Evolutionary conservation across 2,797 vertebrate genomes (phyloP).

Genomic region (Aselliscus stoliczkanus): DNA sequence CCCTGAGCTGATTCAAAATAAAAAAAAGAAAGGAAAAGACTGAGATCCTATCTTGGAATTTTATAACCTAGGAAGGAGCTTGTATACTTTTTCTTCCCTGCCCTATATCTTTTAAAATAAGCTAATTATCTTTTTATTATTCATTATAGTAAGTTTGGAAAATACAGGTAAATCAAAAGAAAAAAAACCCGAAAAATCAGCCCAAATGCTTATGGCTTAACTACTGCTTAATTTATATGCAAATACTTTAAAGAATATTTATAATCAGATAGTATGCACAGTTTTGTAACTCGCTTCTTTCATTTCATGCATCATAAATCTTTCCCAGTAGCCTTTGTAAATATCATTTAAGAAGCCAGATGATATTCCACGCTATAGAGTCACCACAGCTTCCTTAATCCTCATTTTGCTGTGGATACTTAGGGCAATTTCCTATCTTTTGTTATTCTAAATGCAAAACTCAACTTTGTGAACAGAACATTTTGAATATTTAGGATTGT

Average conservation of each 20-base stretch:
- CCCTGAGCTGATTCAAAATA: background rate
- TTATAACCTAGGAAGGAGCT: background rate
- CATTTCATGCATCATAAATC: constrained; percentile 3
- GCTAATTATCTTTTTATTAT: background rate
- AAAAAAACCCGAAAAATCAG: background rate
- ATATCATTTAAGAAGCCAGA: background rate
- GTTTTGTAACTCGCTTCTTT: background rate
- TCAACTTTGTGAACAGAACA: background rate
- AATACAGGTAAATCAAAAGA: background rate
- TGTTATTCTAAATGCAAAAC: background rate
- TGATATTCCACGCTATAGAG: background rate
- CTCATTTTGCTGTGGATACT: background rate
- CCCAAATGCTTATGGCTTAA: background rate
- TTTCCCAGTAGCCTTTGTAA: background rate
- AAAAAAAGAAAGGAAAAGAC: background rate
- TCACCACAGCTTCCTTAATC: background rate
- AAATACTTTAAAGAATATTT: background rate
- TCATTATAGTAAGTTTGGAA: background rate
- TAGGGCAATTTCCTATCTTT: background rate
- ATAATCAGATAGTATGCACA: background rate
- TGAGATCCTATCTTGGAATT: background rate
- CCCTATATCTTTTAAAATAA: background rate
- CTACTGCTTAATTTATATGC: background rate
- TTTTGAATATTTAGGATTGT: background rate
- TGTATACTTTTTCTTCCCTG: background rate